These are phyloP conservation scores for Tipula helvola DNA, from an alignment of 2,888 invertebrate genomes.

Conservation along the genomic window DNA sequence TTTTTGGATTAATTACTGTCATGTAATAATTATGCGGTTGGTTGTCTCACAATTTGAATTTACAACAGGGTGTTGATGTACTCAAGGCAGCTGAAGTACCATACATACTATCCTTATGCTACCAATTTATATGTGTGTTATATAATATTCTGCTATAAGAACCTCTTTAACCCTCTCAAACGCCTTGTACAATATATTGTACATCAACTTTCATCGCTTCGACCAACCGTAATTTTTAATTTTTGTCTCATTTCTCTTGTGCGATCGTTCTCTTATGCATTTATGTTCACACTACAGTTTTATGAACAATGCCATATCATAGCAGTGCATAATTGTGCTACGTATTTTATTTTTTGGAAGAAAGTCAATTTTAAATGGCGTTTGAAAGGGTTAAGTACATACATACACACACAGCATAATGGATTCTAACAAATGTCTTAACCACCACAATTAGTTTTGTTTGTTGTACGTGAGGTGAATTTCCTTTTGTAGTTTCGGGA, in stretches of 20 bases:
- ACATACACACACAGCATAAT: not conserved
- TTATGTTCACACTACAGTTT: too few species aligned
- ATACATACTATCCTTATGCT: not conserved
- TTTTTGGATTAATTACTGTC: not conserved
- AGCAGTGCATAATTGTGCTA: too few species aligned
- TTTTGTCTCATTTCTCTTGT: too few species aligned
- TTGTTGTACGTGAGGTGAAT: not conserved
- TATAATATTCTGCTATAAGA: not conserved
- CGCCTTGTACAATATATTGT: too few species aligned
- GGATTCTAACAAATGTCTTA: not conserved
- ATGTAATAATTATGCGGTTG: not conserved
- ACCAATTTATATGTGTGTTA: not conserved
- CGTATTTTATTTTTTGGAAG: too few species aligned
- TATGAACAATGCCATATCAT: too few species aligned
- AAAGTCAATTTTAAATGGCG: too few species aligned
- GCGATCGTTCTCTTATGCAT: too few species aligned
- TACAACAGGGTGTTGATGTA: not conserved
- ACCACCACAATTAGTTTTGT: slow-evolving; percentile 4
- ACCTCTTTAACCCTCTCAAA: too few species aligned
- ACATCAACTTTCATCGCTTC: too few species aligned
- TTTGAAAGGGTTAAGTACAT: too few species aligned
- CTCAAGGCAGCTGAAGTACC: not conserved
- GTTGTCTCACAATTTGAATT: not conserved
- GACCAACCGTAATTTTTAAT: too few species aligned
- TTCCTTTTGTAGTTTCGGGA: not conserved